Evolutionary conservation across 23 tunicate genomes (phyloP).

Genomic region (Ciona savignyi): DNA sequence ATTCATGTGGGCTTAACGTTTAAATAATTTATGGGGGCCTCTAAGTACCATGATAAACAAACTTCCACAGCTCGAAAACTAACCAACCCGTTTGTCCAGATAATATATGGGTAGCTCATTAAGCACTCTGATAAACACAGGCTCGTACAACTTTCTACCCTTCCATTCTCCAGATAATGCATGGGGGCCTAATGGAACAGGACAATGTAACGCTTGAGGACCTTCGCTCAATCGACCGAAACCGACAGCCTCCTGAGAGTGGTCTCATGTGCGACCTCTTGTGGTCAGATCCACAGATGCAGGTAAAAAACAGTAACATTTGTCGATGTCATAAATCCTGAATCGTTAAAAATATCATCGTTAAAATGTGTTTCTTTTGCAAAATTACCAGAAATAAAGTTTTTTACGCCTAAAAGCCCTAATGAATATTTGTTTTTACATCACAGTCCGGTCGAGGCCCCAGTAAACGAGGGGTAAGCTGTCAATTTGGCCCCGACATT

Average conservation of each 20-base stretch:
- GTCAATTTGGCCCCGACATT: conserved; percentile 95
- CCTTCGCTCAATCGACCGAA: conserved; percentile 77
- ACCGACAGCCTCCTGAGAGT: conserved; percentile 83
- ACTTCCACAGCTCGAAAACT: too few species aligned
- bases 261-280: conserved; percentile 94
- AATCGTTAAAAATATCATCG: neutral
- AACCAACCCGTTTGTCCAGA: too few species aligned
- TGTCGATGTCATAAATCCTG: neutral
- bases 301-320: conserved; percentile 14
- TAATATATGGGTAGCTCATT: too few species aligned
- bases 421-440: neutral
- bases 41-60: too few species aligned
- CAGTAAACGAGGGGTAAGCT: conserved; percentile 91
- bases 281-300: conserved; percentile 96
- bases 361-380: too few species aligned
- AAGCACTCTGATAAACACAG: too few species aligned
- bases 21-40: too few species aligned
- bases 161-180: conserved; percentile 97
- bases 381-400: too few species aligned
- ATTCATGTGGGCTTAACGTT: too few species aligned
- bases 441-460: conserved; percentile 72
- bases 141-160: too few species aligned
- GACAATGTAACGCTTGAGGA: conserved; percentile 76
- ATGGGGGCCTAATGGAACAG: conserved; percentile 82
- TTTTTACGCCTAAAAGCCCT: too few species aligned